Base-by-base conservation (phyloP, 2,797 vertebrate genomes). In the Avahi laniger region DNA sequence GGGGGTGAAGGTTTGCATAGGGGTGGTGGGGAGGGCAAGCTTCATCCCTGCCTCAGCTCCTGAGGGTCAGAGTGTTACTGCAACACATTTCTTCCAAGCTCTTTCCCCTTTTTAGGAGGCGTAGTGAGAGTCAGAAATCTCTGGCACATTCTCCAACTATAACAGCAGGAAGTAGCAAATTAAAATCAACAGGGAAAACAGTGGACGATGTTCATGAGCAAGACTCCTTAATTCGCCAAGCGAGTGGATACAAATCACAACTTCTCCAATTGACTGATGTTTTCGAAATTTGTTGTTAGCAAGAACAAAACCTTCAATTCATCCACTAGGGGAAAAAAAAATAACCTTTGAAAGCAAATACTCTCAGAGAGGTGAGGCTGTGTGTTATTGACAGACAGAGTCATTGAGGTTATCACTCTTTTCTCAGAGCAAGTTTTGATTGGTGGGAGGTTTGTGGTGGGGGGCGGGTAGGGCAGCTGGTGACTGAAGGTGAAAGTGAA, bases 301-400 rank as follows among this genome's bases (percentile, higher is more conserved):
- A 4, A 95, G 15, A 95, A 73, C 14, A 96, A 86, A 88, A 87
- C 3, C 76, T n/a, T 95, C 87, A 35, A 80, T 91, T 81, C 22
- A 79, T 93, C 57, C 35, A 54, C 30, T 4, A 12, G 15, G 24
- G 6, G 10, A 28, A 8, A 15, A 28, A 28, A 38, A 69, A 54
- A 41, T n/a, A n/a, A 22, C 8, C 14, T 63, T 78, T 82, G 43
- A 89, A 81, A 88, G 67, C 48, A 95, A 92, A 85, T 54, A 80
- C 20, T 33, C 43, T 33, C 18, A 24, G 28, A 95, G 82, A 91
- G n/a, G 41, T 46, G 72, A 75, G 33, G 79, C 61, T 89, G 28
- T 91, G 35, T 54, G 15, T 81, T 72, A 83, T n/a, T 82, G 48
- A 79, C n/a, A 59, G 24, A 70, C 26, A 46, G 7, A 69, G 50